Conservation (phyloP, 2,888 invertebrate species). For the Cheilosia pagana region DNA sequence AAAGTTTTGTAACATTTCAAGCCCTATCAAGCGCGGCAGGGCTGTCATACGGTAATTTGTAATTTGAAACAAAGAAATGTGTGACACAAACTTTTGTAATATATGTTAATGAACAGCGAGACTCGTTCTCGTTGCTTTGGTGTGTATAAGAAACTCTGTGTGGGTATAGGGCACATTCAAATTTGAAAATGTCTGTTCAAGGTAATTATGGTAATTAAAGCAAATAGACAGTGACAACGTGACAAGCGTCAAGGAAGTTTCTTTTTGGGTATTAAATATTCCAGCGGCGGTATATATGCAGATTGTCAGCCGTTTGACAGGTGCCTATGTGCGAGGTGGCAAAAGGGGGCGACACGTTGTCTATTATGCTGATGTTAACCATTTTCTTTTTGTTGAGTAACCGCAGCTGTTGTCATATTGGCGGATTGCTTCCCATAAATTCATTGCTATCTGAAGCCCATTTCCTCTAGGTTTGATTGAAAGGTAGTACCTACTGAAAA, state of each 20-base stretch:
- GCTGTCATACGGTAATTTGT: constrained; percentile 35
- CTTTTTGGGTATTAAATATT: background rate
- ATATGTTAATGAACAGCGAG: constrained; percentile 48
- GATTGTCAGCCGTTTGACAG: too few species aligned
- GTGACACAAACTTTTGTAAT: constrained; percentile 53
- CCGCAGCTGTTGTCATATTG: too few species aligned
- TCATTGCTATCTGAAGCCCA: too few species aligned
- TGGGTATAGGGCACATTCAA: background rate
- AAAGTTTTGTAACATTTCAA: constrained; percentile 30
- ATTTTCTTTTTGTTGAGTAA: too few species aligned
- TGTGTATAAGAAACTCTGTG: too few species aligned
- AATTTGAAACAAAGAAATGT: constrained; percentile 40
- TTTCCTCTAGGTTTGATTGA: too few species aligned
- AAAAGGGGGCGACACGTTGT: too few species aligned
- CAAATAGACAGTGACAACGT: constrained; percentile 29
- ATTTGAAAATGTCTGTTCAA: constrained; percentile 7
- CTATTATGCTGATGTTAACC: too few species aligned
- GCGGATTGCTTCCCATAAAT: too few species aligned
- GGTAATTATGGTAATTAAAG: constrained; percentile 34
- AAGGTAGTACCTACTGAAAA: too few species aligned
- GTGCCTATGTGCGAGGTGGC: too few species aligned
- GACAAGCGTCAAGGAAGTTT: constrained; percentile 8
- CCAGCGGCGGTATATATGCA: too few species aligned
- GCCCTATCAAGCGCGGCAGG: constrained; percentile 10
- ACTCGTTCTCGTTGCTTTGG: background rate